Base-by-base conservation (phyloP, 2,888 invertebrate genomes). In the Listrodromus nycthemerus region DNA sequence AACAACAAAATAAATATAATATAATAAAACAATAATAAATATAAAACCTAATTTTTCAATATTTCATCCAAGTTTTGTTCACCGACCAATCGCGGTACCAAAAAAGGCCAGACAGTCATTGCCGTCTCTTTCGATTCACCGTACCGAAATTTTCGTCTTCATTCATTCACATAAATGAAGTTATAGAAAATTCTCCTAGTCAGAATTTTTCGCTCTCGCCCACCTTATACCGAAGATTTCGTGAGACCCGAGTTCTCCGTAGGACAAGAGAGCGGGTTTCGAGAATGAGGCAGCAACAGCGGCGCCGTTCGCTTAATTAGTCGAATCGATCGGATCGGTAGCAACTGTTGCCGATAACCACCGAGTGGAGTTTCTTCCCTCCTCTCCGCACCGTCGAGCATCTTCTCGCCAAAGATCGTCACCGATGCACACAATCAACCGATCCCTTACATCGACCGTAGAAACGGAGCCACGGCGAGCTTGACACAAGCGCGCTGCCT, bases 271-370 rank as follows among this genome's bases (percentile, higher is more conserved):
- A 55, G 21, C 55, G 55, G 55, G 21, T 21, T 55, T 55, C 21
- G 19, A 21, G 21, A 21, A 21, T 3, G 55, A 10, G 55, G 24
- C 13, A 10, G 24, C 21, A 8, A 2, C 37, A 75, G 65, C 63
- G 80, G 75, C 75, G 80, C 80, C 75, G 80, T 63, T 74, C 52
- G 70, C 66, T 80, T 80, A 80, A 80, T 80, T 80, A 80, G 75
- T 41, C 74, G 71, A 55, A 55, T 73, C 63, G 65, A 80, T 74
- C 75, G 80, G 55, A 55, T 55, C 21, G 55, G 63, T 45, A 37
- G 58, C 4, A 45, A 73, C 74, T 75, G 71, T 73, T 58, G 71
- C 19, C 58, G 71, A 73, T 73, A 73, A 55, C 41, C 13, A 61
- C 61, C 58, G 58, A 45, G 58, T 45, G 45, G n/a, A 27, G 24